A percentile compares a stretch with the other conserved stretches of the same genome.
phyloP scores from a whole-genome alignment of 2,888 invertebrate genomes.

The Germaria angustata region DNA sequence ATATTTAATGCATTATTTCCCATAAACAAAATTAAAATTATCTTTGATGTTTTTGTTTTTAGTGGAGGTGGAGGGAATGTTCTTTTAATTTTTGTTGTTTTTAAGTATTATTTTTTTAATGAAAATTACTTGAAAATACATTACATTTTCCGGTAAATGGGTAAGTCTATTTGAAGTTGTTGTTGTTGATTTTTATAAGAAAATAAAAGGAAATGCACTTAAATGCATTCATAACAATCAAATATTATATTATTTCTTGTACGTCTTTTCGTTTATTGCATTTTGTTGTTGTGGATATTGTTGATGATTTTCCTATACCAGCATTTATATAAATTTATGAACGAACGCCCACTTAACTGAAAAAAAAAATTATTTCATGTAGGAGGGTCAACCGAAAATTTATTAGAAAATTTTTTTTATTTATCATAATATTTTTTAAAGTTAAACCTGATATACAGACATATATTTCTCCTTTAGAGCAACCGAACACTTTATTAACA shows the following conservation, averaged over 20 bases:
- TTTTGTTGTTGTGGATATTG: conserved; percentile 38
- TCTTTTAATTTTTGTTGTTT: neutral
- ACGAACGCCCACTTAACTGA: conserved; percentile 47
- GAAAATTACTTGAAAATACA: conserved; percentile 59
- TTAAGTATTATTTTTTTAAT: conserved; percentile 30
- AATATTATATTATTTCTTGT: conserved; percentile 62
- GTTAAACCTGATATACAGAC: too few species aligned
- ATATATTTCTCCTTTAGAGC: too few species aligned
- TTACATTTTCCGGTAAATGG: conserved; percentile 59
- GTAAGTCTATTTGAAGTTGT: conserved; percentile 41
- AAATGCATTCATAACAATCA: conserved; percentile 63
- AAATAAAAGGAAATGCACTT: conserved; percentile 66
- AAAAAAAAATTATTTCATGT: conserved; percentile 8
- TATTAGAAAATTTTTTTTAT: too few species aligned
- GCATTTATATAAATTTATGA: conserved; percentile 48
- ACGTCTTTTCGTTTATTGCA: conserved; percentile 43
- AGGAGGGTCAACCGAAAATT: neutral
- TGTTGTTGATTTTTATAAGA: conserved; percentile 41
- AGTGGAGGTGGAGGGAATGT: neutral
- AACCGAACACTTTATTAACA: too few species aligned
- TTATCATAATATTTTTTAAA: too few species aligned
- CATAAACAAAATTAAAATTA: conserved; percentile 12
- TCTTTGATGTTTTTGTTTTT: conserved; percentile 47
- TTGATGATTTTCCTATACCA: conserved; percentile 36
- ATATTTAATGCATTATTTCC: conserved; percentile 49